Evolutionary conservation across 2,113 vertebrate genomes (phyloP).

Genomic region (Brachyhypopomus occidentalis): DNA sequence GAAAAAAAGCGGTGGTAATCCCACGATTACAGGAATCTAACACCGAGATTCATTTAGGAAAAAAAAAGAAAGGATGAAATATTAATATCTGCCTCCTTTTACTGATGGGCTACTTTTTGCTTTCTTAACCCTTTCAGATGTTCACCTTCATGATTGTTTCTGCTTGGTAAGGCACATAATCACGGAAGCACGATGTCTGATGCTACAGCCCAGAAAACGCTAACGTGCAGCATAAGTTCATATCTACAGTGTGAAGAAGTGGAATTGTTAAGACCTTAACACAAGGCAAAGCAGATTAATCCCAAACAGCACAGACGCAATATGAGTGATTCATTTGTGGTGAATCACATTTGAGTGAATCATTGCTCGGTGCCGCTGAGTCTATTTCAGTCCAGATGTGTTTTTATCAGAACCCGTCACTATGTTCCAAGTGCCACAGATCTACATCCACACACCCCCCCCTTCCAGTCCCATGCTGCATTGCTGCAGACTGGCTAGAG

Average conservation of each 20-base stretch:
- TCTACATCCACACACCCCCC: too few relatives aligned
- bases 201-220: background rate
- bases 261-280: too few relatives aligned
- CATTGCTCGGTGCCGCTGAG: background rate
- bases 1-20: conserved; percentile 52
- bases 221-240: background rate
- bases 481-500: background rate
- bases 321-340: too few relatives aligned
- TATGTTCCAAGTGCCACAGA: background rate
- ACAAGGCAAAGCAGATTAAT: too few relatives aligned
- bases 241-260: background rate
- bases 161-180: background rate
- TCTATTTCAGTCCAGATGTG: background rate
- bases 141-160: background rate
- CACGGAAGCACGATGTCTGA: background rate
- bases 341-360: too few relatives aligned
- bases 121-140: conserved; percentile 26
- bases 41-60: background rate
- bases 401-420: background rate
- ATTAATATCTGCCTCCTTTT: conserved; percentile 40
- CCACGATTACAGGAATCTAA: conserved; percentile 43
- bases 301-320: too few relatives aligned
- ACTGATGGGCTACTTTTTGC: conserved; percentile 41
- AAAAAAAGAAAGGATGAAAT: background rate
- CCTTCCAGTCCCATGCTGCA: too few relatives aligned